Evolutionary conservation across 2,797 vertebrate species (phyloP), one percentile per base, ranked within the genome.

Genomic region (Borostomias antarcticus): DNA sequence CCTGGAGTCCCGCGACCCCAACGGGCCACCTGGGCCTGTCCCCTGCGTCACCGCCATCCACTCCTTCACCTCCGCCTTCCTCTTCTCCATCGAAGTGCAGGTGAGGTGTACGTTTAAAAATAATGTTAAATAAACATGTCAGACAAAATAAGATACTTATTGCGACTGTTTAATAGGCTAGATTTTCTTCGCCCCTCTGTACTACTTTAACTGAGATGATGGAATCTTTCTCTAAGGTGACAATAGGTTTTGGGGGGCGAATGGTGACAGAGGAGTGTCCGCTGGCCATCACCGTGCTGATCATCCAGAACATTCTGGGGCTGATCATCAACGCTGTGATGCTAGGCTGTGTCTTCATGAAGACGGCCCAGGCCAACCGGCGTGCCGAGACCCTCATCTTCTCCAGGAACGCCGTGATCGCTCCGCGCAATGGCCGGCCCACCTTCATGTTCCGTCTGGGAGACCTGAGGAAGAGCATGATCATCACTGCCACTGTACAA

Each of bases 291-390:
- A 92, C 91, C 0, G 93, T 96, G 23, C 72, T 99, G 76, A 99
- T 99, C 66, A 85, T 98, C 68, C 97, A 99, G 90, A 99, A 98
- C 82, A 98, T 99, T 17, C 85, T 97, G 82, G 97, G 97, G 1
- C 82, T 98, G 75, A 98, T 99, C 79, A 94, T 98, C 89, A 99
- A 99, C 0, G 97, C 97, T 0, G 95, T 99, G 66, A 97, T 99
- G 97, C 79, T 99, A 25, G 97, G 97, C 67, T 99, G 97, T 63
- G 96, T 98, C 48, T 99, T 99, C 89, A 99, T 99, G 97, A 99
- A 99, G 85, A 99, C 97, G 0, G 96, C 97, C 0, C 97, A 99
- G 84, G 97, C 97, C 19, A 97, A 99, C 89, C 85, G 97, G 0
- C 87, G 97, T 8, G 97, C 97, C 0, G 97, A 98, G 85, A 98